These are phyloP conservation scores for Propithecus coquereli DNA, from an alignment of 2,113 vertebrate species.

Conservation along the genomic window DNA sequence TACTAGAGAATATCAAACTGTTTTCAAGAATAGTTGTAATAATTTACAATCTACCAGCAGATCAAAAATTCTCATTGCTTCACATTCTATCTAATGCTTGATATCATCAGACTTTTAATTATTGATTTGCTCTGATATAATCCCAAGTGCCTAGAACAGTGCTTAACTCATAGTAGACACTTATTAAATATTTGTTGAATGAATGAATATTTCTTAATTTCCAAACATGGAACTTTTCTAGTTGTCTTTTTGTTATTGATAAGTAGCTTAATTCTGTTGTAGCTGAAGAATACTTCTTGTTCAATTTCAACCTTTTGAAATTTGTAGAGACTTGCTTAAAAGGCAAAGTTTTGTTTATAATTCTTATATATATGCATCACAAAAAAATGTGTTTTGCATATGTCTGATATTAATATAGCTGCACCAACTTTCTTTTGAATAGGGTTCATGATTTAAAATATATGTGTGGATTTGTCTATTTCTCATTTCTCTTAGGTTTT, in stretches of 20 bases:
- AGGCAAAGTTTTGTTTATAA: background rate
- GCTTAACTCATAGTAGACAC: background rate
- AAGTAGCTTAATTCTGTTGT: background rate
- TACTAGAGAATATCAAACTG: background rate
- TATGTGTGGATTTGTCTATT: background rate
- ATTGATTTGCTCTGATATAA: constrained; percentile 15
- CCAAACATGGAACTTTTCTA: background rate
- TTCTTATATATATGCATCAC: background rate
- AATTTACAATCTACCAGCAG: background rate
- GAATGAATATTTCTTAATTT: constrained; percentile 25
- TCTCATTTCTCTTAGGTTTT: background rate
- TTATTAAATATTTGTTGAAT: constrained; percentile 13
- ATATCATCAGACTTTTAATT: background rate
- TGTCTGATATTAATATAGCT: background rate
- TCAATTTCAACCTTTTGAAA: background rate
- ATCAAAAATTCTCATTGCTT: background rate
- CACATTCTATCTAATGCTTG: background rate
- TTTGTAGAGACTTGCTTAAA: background rate
- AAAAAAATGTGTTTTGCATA: background rate
- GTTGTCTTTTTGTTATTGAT: background rate
- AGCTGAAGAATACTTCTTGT: background rate
- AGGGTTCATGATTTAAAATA: background rate
- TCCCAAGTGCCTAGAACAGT: background rate
- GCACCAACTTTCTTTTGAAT: background rate
- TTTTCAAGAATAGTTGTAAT: background rate